phyloP scores from a whole-genome alignment of 2,888 invertebrate genomes.

The Sarcophaga variegata region DNA sequence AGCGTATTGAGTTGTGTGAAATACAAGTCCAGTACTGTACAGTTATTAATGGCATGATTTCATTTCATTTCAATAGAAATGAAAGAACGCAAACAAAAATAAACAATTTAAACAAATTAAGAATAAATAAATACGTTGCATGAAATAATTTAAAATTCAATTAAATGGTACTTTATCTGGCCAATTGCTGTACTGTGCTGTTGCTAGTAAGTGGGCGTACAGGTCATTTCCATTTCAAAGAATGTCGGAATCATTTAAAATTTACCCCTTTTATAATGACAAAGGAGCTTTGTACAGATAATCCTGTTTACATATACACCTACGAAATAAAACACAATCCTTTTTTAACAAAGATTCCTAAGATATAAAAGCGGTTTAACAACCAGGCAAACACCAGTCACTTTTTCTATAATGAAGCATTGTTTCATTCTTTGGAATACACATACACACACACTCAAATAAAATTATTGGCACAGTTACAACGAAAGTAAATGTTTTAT shows the following conservation, averaged over 20 bases:
- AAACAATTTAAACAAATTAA: not conserved
- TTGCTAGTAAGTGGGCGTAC: not conserved
- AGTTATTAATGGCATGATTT: not conserved
- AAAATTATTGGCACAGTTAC: not conserved
- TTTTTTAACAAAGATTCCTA: conserved; percentile 40
- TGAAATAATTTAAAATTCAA: not conserved
- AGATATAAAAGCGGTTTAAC: conserved; percentile 45
- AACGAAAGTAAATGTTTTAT: too few species aligned
- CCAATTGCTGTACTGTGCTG: not conserved
- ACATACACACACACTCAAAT: not conserved
- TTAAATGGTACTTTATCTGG: not conserved
- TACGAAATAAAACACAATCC: conserved; percentile 28
- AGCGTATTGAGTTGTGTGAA: not conserved
- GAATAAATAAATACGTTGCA: conserved; percentile 4
- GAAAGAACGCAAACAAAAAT: not conserved
- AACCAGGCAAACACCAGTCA: conserved; percentile 6
- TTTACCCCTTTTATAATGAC: not conserved
- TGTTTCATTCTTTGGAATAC: not conserved
- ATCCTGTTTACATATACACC: conserved; percentile 2
- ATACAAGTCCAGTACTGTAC: not conserved
- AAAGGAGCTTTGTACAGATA: conserved; percentile 26
- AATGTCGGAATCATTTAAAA: conserved; percentile 11
- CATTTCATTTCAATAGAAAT: not conserved
- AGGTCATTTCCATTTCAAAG: conserved; percentile 18
- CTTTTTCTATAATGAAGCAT: not conserved